Percentiles rank a stretch among this genome's conserved stretches.
Conservation (phyloP, 1,140 invertebrate genomes). For the Drosophila pandora region DNA sequence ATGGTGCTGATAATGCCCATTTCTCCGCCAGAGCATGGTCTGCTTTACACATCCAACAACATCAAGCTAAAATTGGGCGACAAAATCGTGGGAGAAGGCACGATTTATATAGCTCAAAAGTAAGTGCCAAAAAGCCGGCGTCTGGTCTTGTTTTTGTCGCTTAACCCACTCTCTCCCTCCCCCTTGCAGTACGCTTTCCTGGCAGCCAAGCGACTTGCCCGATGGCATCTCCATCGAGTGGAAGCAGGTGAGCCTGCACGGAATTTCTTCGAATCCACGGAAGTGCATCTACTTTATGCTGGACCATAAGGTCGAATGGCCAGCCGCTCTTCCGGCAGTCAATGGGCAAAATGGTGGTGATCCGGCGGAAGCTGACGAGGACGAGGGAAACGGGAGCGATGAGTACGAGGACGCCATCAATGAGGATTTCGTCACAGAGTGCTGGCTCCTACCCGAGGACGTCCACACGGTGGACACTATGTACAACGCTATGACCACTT, state of each 20-base stretch:
- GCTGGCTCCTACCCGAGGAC: conserved; percentile 76
- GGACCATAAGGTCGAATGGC: conserved; percentile 75
- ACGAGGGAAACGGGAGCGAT: conserved; percentile 65
- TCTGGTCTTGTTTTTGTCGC: conserved; percentile 35
- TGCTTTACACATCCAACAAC: conserved; percentile 75
- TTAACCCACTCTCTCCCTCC: not conserved
- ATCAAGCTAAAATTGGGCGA: conserved; percentile 75
- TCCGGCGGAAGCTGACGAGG: conserved; percentile 38
- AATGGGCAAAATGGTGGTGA: conserved; percentile 58
- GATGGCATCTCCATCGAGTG: conserved; percentile 78
- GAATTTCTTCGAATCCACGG: conserved; percentile 67
- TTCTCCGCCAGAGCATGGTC: conserved; percentile 64
- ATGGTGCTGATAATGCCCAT: conserved; percentile 78
- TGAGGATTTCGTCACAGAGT: conserved; percentile 74
- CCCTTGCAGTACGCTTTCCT: conserved; percentile 61
- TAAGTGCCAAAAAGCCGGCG: conserved; percentile 43
- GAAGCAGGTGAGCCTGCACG: conserved; percentile 79
- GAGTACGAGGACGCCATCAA: conserved; percentile 68
- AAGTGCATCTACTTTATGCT: conserved; percentile 83
- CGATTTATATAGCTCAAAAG: conserved; percentile 79
- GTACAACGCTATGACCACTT: conserved; percentile 77
- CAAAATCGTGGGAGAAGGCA: conserved; percentile 68
- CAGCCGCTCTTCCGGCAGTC: conserved; percentile 12
- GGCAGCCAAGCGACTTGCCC: conserved; percentile 60
- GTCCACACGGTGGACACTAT: conserved; percentile 75